These are phyloP conservation scores for Tylochromis polylepis DNA, from an alignment of 2,113 vertebrate species.

Conservation along the genomic window DNA sequence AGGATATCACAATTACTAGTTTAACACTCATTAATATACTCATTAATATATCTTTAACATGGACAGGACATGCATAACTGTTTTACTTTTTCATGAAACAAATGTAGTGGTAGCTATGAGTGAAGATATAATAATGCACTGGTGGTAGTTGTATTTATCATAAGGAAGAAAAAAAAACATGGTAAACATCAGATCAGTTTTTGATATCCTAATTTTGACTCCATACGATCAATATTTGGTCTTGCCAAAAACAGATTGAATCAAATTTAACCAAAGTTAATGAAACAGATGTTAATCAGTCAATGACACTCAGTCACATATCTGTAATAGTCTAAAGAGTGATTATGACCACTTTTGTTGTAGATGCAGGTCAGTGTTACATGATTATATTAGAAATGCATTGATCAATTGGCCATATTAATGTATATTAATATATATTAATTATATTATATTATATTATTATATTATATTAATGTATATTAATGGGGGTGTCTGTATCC, in stretches of 20 bases:
- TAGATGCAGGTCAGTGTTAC: no score
- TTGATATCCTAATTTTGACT: not conserved
- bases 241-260: not conserved
- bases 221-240: not conserved
- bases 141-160: rapidly evolving
- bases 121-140: not conserved
- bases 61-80: not conserved
- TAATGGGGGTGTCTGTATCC: no score
- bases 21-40: not conserved
- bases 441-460: no score
- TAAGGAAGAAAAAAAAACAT: not conserved
- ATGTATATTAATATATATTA: no score
- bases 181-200: not conserved
- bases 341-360: no score
- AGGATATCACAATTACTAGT: not conserved
- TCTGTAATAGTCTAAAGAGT: not conserved
- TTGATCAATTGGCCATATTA: no score
- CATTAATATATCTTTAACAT: not conserved
- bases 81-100: not conserved
- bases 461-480: no score
- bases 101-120: not conserved
- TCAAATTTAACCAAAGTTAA: not conserved
- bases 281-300: not conserved
- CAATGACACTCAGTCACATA: not conserved
- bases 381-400: no score